These are phyloP conservation scores for Gastracanthus pulcherrimus DNA, from an alignment of 2,888 invertebrate species.

Conservation along the genomic window DNA sequence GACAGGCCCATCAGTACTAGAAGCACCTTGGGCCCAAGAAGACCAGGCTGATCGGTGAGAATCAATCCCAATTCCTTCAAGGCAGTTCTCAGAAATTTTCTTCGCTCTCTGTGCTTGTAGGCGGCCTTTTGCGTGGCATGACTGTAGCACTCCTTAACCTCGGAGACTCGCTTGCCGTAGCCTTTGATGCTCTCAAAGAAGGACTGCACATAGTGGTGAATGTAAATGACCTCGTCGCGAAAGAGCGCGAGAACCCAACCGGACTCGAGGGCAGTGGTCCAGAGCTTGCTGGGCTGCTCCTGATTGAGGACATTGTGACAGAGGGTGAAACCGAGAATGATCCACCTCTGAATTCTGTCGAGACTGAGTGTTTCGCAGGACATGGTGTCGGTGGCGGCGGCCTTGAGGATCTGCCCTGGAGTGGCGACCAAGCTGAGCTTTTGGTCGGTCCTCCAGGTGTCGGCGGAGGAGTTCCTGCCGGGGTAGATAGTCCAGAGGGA, in stretches of 20 bases:
- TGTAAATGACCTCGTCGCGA: conserved; percentile 97
- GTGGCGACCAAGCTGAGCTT: conserved; percentile 96
- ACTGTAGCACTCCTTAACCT: conserved; percentile 96
- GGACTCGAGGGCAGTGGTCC: conserved; percentile 94
- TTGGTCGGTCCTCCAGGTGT: conserved; percentile 95
- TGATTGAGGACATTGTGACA: conserved; percentile 92
- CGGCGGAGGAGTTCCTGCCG: conserved; percentile 93
- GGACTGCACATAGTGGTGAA: conserved; percentile 94
- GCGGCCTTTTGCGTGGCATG: conserved; percentile 95
- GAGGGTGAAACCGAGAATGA: conserved; percentile 95
- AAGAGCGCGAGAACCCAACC: conserved; percentile 97
- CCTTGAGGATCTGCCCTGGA: conserved; percentile 95
- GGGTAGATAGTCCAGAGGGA: conserved; percentile 94
- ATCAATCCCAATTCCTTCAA: conserved; percentile 96
- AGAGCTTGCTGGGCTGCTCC: conserved; percentile 91
- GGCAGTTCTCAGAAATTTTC: conserved; percentile 97
- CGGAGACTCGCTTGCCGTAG: conserved; percentile 93
- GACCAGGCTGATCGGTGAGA: conserved; percentile 97
- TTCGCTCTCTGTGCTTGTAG: conserved; percentile 93
- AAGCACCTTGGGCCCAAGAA: conserved; percentile 97
- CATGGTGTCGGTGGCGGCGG: conserved; percentile 96
- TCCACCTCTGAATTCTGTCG: conserved; percentile 97
- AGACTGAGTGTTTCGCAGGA: conserved; percentile 98
- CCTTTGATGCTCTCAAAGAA: conserved; percentile 98
- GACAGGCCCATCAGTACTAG: conserved; percentile 97